phyloP scores from a whole-genome alignment of 1,140 invertebrate genomes.

The Sinonovacula constricta region DNA sequence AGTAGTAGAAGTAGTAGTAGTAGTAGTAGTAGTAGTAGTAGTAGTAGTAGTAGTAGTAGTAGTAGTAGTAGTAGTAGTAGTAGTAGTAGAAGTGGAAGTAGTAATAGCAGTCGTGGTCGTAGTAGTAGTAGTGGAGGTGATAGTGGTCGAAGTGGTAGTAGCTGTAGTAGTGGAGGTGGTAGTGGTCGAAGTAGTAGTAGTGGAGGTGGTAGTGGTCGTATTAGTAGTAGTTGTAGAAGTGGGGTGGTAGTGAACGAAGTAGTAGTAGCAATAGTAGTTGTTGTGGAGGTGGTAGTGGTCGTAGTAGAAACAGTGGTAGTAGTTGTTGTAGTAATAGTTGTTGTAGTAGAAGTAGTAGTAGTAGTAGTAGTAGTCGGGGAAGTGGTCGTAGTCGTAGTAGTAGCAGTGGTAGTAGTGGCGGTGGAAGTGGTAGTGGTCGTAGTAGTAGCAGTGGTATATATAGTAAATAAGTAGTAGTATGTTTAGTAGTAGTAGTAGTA shows the following conservation, averaged over 20 bases:
- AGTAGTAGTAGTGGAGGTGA: no score
- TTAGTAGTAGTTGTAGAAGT: slow-evolving; percentile 30
- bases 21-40: slow-evolving; percentile 48
- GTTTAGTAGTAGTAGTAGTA: neutral
- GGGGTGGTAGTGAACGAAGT: slow-evolving; percentile 22
- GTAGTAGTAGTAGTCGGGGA: no score
- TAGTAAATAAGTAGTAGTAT: neutral
- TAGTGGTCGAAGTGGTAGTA: neutral
- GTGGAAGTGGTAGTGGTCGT: slow-evolving; percentile 12
- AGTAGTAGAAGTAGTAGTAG: slow-evolving; percentile 34
- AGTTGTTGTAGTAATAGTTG: no score
- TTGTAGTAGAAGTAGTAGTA: no score
- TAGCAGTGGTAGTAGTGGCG: no score
- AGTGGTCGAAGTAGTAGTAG: neutral
- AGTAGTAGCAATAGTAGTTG: slow-evolving; percentile 32
- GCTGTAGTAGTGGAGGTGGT: slow-evolving; percentile 6
- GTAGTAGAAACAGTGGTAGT: slow-evolving; percentile 29
- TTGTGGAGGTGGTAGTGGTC: slow-evolving; percentile 31
- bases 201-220: slow-evolving; percentile 10
- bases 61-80: slow-evolving; percentile 15
- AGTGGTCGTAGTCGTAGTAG: no score
- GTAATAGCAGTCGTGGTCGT: no score
- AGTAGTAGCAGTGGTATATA: slow-evolving; percentile 15
- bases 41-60: slow-evolving; percentile 20
- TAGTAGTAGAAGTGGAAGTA: slow-evolving; percentile 25